Conservation (phyloP, 2,888 invertebrate species). For the Euplagia quadripunctaria region DNA sequence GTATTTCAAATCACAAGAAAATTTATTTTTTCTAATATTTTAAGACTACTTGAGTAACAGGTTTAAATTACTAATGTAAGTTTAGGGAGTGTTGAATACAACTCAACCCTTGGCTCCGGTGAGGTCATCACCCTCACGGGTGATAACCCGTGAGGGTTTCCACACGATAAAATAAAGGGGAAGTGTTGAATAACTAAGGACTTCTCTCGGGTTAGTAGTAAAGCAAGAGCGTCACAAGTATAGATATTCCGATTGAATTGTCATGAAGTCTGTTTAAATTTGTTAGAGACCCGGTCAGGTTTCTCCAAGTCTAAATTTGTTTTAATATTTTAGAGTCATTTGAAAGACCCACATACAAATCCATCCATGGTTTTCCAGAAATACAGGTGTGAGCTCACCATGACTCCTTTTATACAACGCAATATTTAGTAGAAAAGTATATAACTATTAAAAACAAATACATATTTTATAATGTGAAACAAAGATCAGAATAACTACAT, state of each 20-base stretch:
- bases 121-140: too few species aligned
- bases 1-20: background rate
- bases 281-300: background rate
- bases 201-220: background rate
- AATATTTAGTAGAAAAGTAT: background rate
- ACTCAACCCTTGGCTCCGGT: too few species aligned
- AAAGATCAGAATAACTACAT: background rate
- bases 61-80: background rate
- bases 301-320: background rate
- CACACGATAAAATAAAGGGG: too few species aligned
- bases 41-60: background rate
- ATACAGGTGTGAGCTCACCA: too few species aligned
- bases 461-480: constrained; percentile 1
- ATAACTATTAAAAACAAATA: too few species aligned
- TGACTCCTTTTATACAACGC: background rate
- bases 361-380: background rate
- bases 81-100: background rate
- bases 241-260: background rate
- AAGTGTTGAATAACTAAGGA: background rate
- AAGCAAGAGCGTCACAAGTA: background rate
- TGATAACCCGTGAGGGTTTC: too few species aligned
- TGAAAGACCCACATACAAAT: background rate
- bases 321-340: background rate
- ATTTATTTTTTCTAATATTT: too few species aligned
- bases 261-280: background rate